phyloP scores from a whole-genome alignment of 2,888 invertebrate species.

The Octodonta nipae region DNA sequence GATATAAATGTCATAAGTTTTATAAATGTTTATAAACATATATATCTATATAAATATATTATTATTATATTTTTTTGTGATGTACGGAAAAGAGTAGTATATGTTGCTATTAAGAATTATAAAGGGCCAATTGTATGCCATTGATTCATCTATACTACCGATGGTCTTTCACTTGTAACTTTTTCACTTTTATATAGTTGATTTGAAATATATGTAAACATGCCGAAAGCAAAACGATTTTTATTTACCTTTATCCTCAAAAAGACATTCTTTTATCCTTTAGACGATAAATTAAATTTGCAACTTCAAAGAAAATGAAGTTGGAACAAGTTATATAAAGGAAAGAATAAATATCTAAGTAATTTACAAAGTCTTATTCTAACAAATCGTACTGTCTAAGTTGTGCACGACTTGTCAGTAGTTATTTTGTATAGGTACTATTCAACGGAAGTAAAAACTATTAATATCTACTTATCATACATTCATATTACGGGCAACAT shows the following conservation, averaged over 20 bases:
- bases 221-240: slow-evolving; percentile 26
- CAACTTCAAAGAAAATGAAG: too few relatives aligned
- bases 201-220: slow-evolving; percentile 37
- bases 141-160: slow-evolving; percentile 35
- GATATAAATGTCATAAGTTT: slow-evolving; percentile 34
- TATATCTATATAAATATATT: slow-evolving; percentile 26
- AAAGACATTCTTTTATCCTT: background rate
- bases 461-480: too few relatives aligned
- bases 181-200: slow-evolving; percentile 38
- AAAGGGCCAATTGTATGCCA: slow-evolving; percentile 20
- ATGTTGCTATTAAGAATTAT: slow-evolving; percentile 11
- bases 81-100: slow-evolving; percentile 28
- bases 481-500: too few relatives aligned
- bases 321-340: too few relatives aligned
- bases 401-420: too few relatives aligned
- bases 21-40: slow-evolving; percentile 33
- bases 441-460: too few relatives aligned
- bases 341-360: too few relatives aligned
- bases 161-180: slow-evolving; percentile 36
- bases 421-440: too few relatives aligned
- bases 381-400: too few relatives aligned
- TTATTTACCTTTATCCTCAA: too few relatives aligned
- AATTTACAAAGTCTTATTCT: too few relatives aligned
- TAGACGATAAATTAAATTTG: too few relatives aligned
- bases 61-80: slow-evolving; percentile 35